These are phyloP conservation scores for Neodiprion fabricii DNA, from an alignment of 1,140 invertebrate species.

Conservation along the genomic window DNA sequence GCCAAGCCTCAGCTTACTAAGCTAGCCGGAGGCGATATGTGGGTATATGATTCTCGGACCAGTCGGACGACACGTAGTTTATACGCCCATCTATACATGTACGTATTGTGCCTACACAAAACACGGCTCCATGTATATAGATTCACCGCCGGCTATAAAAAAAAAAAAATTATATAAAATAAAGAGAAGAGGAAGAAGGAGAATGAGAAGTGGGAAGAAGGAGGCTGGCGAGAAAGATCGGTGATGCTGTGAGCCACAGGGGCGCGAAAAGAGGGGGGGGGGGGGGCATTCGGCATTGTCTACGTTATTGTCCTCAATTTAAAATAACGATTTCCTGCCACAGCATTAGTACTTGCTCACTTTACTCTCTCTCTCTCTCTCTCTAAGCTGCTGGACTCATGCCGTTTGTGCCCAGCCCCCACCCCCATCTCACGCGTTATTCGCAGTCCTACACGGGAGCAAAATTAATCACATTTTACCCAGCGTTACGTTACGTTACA, in stretches of 20 bases:
- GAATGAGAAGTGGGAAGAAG: neutral
- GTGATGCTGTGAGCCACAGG: too few species aligned
- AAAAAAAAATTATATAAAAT: neutral
- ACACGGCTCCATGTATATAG: too few species aligned
- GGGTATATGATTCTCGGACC: too few species aligned
- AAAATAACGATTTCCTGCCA: conserved; percentile 44
- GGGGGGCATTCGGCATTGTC: neutral
- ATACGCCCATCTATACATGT: too few species aligned
- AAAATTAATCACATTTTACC: too few species aligned
- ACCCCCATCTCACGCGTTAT: neutral
- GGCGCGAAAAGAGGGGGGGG: neutral
- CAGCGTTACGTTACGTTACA: too few species aligned
- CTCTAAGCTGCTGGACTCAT: neutral
- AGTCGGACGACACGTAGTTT: too few species aligned
- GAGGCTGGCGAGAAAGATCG: neutral
- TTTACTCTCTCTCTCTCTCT: neutral
- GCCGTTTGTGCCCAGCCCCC: neutral
- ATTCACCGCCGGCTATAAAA: too few species aligned
- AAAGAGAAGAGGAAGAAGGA: neutral
- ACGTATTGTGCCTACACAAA: too few species aligned
- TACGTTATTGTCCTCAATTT: conserved; percentile 47
- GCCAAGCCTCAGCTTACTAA: neutral
- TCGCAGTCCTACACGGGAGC: too few species aligned
- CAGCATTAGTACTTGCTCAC: conserved; percentile 5
- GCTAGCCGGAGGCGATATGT: neutral